Percentiles rank a stretch among this genome's conserved stretches.
Evolutionary conservation across 2,888 invertebrate species (phyloP).

Genomic region (Epinotia bilunana): DNA sequence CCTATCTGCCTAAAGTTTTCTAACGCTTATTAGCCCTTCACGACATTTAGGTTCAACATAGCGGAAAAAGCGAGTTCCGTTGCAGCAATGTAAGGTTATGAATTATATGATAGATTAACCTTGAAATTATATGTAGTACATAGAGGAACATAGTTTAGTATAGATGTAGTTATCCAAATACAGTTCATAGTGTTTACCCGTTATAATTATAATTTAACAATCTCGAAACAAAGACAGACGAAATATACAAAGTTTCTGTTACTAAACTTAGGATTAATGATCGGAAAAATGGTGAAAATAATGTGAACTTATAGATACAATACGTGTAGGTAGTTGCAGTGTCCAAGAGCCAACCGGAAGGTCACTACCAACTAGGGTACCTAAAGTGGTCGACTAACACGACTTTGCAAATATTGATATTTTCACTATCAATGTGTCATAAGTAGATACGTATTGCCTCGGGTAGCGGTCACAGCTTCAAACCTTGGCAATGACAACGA

Average conservation of each 20-base stretch:
- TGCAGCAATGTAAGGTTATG: constrained; percentile 1
- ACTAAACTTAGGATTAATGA: background rate
- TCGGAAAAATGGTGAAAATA: no score
- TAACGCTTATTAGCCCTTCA: background rate
- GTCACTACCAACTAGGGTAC: no score
- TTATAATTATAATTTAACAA: no score
- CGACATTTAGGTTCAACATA: background rate
- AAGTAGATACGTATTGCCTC: background rate
- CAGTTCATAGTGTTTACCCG: no score
- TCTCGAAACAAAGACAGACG: no score
- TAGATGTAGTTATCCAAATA: no score
- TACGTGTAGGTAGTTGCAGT: no score
- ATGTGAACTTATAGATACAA: no score
- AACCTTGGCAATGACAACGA: constrained; percentile 14
- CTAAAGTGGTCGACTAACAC: no score
- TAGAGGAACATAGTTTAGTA: background rate
- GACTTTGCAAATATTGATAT: no score
- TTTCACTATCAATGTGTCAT: no score
- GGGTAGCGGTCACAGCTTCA: background rate
- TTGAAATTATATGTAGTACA: background rate
- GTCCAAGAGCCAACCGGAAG: no score
- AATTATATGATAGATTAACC: background rate
- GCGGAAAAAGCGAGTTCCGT: constrained; percentile 4
- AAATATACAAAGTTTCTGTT: background rate
- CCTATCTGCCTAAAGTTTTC: background rate